These are phyloP conservation scores for Dromas ardeola DNA, from an alignment of 2,113 vertebrate genomes.

Conservation along the genomic window DNA sequence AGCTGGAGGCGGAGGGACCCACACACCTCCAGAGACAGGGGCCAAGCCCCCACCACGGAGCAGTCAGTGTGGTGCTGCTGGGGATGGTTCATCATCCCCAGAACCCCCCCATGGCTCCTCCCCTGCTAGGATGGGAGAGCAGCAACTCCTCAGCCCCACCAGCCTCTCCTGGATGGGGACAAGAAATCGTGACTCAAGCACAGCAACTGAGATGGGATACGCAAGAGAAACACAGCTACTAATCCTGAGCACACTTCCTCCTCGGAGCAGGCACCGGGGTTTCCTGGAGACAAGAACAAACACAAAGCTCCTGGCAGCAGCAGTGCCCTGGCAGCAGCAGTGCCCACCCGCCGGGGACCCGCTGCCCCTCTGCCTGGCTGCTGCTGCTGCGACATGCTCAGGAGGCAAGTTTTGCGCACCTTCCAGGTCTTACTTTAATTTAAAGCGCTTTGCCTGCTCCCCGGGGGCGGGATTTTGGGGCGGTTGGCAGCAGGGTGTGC, in stretches of 20 bases:
- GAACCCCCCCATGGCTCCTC: fast-evolving
- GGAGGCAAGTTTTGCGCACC: conserved; percentile 49
- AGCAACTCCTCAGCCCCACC: neutral
- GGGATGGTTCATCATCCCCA: neutral
- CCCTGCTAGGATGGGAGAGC: neutral
- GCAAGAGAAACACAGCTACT: neutral
- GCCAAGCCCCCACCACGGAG: neutral
- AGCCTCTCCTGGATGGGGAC: neutral
- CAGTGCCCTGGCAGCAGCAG: neutral
- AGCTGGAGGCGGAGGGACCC: neutral
- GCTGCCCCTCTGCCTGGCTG: neutral
- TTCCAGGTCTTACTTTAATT: neutral
- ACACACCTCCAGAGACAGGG: neutral
- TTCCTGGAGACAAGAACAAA: conserved; percentile 73
- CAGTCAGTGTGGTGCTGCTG: neutral
- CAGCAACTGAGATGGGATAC: too few species aligned
- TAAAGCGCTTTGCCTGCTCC: neutral
- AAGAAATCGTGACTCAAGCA: fast-evolving
- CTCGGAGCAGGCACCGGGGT: conserved; percentile 48
- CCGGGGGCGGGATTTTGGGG: neutral
- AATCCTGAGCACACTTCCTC: neutral
- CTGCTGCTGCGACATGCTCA: conserved; percentile 14
- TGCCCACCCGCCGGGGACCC: neutral
- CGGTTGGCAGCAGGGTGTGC: neutral
- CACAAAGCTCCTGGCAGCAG: conserved; percentile 29